Evolutionary conservation across 1,140 invertebrate genomes (phyloP), one percentile per base, ranked within the genome.

Genomic region (Colletes latitarsis): DNA sequence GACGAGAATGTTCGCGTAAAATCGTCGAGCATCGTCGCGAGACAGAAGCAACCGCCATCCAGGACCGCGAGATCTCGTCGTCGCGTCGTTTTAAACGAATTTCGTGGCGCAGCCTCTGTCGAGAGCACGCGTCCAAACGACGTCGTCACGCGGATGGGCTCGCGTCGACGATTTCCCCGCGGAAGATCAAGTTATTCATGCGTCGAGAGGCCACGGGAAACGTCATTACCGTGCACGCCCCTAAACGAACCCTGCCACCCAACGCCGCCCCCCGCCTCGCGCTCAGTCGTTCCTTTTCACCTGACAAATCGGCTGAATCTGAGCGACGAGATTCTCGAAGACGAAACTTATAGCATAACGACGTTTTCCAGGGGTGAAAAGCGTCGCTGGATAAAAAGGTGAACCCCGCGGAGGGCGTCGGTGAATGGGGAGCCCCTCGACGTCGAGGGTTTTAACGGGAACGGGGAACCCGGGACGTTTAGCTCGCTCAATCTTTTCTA

Each of bases 321-420:
- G 46, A 70, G 62, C 62, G 68, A n/a, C 57, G 67, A 21, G 12
- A 14, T 52, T 75, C 71, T 75, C 77, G 77, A 80, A 80, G 58
- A 69, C 46, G 68, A 55, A 78, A 64, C 58, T 72, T 72, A 49
- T 53, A 55, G 58, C 8, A 41, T 55, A 73, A 73, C 77, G 77
- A 78, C 69, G 77, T 55, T 78, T 72, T 75, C 41, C 63, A 19
- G 21, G 52, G 55, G 39, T 73, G 70, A 64, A 79, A 79, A 73
- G 49, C 60, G 49, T 30, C 15, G 55, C 57, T 10, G 53, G 53
- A 64, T 80, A 39, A 80, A 75, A 57, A 80, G 63, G 21, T 15
- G 58, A 41, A 41, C 41, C 17, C 0, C 21, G 52, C 8, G n/a
- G 14, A 74, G 69, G 49, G 77, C 52, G 49, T 10, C n/a, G n/a